These are phyloP conservation scores for Gallinago jamesoni DNA, from an alignment of 2,113 vertebrate species.

Conservation along the genomic window DNA sequence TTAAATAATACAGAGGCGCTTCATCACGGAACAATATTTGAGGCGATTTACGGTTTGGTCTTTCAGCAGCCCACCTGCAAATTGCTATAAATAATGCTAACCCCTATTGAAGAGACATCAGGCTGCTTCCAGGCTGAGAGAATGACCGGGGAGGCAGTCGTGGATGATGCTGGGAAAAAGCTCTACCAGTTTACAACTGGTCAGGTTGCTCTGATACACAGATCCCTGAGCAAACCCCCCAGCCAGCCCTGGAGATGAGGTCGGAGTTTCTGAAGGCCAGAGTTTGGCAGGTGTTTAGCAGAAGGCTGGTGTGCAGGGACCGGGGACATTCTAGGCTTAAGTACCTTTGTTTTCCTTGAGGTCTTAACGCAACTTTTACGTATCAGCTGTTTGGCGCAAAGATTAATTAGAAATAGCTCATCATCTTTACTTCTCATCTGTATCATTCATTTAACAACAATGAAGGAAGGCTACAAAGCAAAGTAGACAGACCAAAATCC, in stretches of 20 bases:
- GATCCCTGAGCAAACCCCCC: background rate
- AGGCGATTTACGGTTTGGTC: background rate
- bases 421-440: background rate
- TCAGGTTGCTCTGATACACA: background rate
- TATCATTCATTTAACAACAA: background rate
- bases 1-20: conserved; percentile 18
- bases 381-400: background rate
- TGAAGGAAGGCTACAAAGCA: background rate
- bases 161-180: background rate
- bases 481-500: background rate
- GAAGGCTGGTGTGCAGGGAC: background rate
- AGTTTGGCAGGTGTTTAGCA: background rate
- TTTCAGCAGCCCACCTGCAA: conserved; percentile 39
- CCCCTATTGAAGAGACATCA: background rate
- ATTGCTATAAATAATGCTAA: conserved; percentile 6
- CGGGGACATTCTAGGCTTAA: background rate
- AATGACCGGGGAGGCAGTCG: background rate
- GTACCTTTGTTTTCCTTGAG: background rate
- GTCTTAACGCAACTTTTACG: background rate
- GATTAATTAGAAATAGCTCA: background rate
- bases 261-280: background rate
- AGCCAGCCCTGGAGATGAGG: background rate
- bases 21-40: background rate
- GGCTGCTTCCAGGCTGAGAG: background rate
- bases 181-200: background rate